Conservation (phyloP, 2,113 vertebrate genomes). For the Vimba vimba region DNA sequence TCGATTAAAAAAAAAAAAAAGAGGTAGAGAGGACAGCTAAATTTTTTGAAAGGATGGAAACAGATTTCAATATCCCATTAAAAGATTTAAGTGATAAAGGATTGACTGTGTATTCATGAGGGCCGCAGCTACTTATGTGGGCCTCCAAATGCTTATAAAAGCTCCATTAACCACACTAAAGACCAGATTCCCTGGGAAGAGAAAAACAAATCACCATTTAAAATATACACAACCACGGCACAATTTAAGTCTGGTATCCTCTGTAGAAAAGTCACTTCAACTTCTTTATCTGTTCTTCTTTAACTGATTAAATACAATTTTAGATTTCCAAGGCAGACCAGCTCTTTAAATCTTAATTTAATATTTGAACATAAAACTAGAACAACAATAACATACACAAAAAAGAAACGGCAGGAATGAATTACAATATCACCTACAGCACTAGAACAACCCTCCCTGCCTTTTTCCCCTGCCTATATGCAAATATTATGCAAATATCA, state of each 20-base stretch:
- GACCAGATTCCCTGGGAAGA: conserved; percentile 16
- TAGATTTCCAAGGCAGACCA: conserved; percentile 15
- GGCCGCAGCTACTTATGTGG: conserved; percentile 13
- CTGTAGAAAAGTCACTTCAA: neutral
- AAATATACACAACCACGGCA: conserved; percentile 23
- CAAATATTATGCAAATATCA: conserved; percentile 64
- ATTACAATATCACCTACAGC: conserved; percentile 47
- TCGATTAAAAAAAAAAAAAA: neutral
- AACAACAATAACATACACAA: neutral
- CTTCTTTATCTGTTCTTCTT: neutral
- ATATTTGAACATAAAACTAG: neutral
- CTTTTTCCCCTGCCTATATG: conserved; percentile 48
- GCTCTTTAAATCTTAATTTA: conserved; percentile 34
- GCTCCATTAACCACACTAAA: conserved; percentile 37
- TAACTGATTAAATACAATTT: conserved; percentile 9
- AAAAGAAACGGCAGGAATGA: neutral
- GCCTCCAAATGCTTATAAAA: conserved; percentile 27
- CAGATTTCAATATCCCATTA: conserved; percentile 10
- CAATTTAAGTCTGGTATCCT: neutral
- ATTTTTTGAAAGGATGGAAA: neutral
- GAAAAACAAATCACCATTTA: conserved; percentile 35
- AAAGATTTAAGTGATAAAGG: conserved; percentile 24
- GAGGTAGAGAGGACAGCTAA: neutral
- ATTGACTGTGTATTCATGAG: conserved; percentile 23
- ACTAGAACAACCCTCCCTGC: conserved; percentile 41